Conservation (phyloP, 2,888 invertebrate species). For the Pseudococcus longispinus region DNA sequence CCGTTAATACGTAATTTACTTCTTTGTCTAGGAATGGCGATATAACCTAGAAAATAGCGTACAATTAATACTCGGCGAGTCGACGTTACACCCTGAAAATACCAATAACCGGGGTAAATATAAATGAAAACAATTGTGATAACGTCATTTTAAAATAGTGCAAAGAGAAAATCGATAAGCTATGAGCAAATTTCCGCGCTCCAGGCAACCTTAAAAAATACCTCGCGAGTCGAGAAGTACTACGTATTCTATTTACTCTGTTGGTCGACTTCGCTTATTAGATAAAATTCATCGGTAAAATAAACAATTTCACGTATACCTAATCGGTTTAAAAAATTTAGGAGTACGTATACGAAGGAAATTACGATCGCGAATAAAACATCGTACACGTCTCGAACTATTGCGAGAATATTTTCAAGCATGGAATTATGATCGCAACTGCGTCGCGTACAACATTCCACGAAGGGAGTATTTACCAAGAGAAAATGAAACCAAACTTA, state of each 20-base stretch:
- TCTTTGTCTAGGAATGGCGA: constrained; percentile 46
- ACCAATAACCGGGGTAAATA: neutral
- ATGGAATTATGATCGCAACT: neutral
- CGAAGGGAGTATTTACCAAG: neutral
- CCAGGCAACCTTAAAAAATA: neutral
- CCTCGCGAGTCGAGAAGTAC: neutral
- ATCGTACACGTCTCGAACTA: neutral
- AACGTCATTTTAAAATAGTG: neutral
- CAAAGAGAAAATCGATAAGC: neutral
- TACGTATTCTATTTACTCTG: neutral
- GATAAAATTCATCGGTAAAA: neutral
- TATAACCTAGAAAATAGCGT: constrained; percentile 24
- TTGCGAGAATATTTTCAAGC: neutral
- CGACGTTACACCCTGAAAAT: neutral
- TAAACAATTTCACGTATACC: neutral
- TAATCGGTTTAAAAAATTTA: neutral
- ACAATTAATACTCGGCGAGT: neutral
- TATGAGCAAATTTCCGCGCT: neutral
- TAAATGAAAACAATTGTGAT: neutral
- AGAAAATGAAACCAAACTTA: neutral
- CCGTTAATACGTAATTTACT: constrained; percentile 50
- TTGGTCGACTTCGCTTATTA: neutral
- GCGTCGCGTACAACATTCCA: neutral
- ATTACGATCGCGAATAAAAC: neutral
- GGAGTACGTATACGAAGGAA: neutral